A percentile compares a stretch with the other conserved stretches of the same genome.
These are phyloP conservation scores for Cassiopea xamachana DNA, from an alignment of 30 jellyfish, hydroid and myxozoan species.

Conservation along the genomic window DNA sequence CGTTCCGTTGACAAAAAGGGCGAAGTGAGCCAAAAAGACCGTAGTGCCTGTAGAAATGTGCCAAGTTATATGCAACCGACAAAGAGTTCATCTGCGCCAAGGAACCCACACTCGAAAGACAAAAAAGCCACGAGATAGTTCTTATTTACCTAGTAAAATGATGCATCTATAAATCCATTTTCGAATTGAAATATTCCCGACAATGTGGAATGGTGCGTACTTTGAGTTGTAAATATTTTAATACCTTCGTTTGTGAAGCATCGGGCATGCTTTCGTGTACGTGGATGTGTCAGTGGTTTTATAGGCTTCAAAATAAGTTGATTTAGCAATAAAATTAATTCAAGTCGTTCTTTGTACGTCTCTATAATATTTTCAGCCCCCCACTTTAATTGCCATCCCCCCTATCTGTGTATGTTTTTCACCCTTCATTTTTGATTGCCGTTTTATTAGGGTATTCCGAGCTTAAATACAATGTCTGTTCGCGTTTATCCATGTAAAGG, in stretches of 20 bases:
- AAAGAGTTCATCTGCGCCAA: constrained; percentile 82
- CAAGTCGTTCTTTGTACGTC: too few species aligned
- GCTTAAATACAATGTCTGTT: too few species aligned
- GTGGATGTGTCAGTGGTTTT: neutral
- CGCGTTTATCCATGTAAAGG: too few species aligned
- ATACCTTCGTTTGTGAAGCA: neutral
- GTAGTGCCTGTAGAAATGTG: constrained; percentile 26
- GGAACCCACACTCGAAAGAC: constrained; percentile 70
- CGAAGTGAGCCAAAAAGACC: constrained; percentile 13
- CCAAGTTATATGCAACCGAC: constrained; percentile 96
- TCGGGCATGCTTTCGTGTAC: neutral
- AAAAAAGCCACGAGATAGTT: constrained; percentile 51
- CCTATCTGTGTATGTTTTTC: too few species aligned
- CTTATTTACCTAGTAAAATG: neutral
- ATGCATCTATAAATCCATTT: neutral
- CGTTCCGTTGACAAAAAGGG: constrained; percentile 27
- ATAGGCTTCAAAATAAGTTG: too few species aligned
- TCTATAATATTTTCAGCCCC: too few species aligned
- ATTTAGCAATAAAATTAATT: too few species aligned
- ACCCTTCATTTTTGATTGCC: too few species aligned
- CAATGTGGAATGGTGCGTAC: neutral
- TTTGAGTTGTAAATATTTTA: neutral
- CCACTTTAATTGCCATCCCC: too few species aligned
- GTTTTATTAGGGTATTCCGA: too few species aligned
- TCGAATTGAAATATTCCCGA: neutral